Conservation (phyloP, 2,113 vertebrate species). For the Macquaria australasica region DNA sequence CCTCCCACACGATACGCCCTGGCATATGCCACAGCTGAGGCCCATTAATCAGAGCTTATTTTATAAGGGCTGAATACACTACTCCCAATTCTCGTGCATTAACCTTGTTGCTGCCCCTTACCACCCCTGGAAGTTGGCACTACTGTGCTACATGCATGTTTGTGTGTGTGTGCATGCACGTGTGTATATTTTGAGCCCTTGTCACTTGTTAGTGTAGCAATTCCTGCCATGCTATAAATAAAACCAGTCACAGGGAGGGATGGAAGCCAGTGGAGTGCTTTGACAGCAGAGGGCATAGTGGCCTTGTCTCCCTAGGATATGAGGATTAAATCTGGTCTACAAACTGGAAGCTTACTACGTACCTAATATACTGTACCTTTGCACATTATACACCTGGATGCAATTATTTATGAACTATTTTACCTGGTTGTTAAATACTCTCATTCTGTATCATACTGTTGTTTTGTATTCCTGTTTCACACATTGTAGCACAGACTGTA, state of each 20-base stretch:
- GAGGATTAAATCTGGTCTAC: conserved; percentile 70
- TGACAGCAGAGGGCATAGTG: conserved; percentile 84
- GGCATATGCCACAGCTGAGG: conserved; percentile 76
- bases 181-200: conserved; percentile 58
- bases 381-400: not conserved
- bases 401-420: not conserved
- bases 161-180: not conserved
- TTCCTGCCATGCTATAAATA: conserved; percentile 82
- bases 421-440: not conserved
- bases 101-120: conserved; percentile 71
- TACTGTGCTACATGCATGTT: conserved; percentile 32
- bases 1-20: conserved; percentile 57
- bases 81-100: conserved; percentile 56
- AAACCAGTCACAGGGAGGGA: conserved; percentile 77
- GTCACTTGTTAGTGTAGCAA: conserved; percentile 74
- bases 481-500: not conserved
- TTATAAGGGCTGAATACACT: conserved; percentile 55
- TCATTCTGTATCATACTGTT: not conserved
- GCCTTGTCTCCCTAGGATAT: conserved; percentile 79
- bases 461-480: not conserved
- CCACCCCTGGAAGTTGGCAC: conserved; percentile 63
- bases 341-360: conserved; percentile 27
- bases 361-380: not conserved
- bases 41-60: conserved; percentile 80
- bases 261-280: conserved; percentile 73